Base-by-base conservation (phyloP, 2,113 vertebrate genomes). In the Vombatus ursinus region DNA sequence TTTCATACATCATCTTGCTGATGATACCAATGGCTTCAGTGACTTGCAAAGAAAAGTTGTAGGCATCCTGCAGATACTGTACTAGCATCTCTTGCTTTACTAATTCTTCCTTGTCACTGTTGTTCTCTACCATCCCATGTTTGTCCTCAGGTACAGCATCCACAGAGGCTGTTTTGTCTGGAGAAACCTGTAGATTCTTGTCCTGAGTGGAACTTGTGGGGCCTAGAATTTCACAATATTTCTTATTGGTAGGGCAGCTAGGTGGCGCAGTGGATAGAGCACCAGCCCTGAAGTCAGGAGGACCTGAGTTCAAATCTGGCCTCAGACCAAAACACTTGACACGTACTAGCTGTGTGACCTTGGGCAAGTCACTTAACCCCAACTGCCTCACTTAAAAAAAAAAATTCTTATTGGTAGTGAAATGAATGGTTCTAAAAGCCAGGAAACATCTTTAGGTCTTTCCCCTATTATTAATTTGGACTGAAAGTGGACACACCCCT, bases 21-120 rank as follows among this genome's bases (percentile, higher is more conserved):
- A 99, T 99, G 91, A 99, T 96, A 50, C 98, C 98, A 68, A 99
- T 98, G 90, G 99, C 99, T 95, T 99, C 99, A 92, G 99, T 99
- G 92, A 99, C 99, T 98, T 99, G 99, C 96, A 99, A 91, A 26
- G 99, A 99, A 50, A 99, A 99, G 97, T 97, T 98, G 92, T 99
- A 99, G 3, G 99, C 99, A 37, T 99, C 99, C 95, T 97, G 99
- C 94, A 99, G 98, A 96, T 99, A 99, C 95, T 99, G 99, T 91
- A 99, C 99, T 98, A 99, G 90, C 99, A 99, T 99, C 98, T 99
- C 99, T 98, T 99, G 99, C 97, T 99, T 99, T 89, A 98, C 92
- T 97, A 99, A 95, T 12, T 98, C 98, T 99, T 99, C 92, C 98
- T 89, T 96, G 99, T 95, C 8, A 96, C 97, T 89, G 92, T 48